Evolutionary conservation across 2,888 invertebrate genomes (phyloP).

Genomic region (Sinelater perroti): DNA sequence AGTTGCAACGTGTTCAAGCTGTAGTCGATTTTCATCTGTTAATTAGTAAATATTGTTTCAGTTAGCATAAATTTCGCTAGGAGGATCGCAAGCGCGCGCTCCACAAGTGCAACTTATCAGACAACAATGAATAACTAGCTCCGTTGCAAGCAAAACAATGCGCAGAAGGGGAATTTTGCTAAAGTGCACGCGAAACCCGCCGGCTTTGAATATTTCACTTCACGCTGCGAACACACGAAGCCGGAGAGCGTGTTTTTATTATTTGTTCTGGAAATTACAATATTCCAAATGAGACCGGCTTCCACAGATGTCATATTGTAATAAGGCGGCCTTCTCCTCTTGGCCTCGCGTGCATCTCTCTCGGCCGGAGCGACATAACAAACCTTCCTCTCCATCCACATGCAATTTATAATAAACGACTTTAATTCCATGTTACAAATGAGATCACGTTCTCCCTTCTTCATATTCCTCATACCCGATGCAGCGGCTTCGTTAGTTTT

Average conservation of each 20-base stretch:
- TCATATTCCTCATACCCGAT: conserved; percentile 31
- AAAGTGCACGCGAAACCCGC: conserved; percentile 29
- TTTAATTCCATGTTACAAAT: conserved; percentile 41
- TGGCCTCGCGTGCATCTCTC: conserved; percentile 28
- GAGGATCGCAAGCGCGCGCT: conserved; percentile 5
- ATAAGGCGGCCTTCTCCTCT: conserved; percentile 30
- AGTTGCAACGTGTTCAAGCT: neutral
- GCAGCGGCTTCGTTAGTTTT: conserved; percentile 33
- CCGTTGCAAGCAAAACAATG: conserved; percentile 22
- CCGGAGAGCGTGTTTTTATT: conserved; percentile 36
- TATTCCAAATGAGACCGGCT: conserved; percentile 37
- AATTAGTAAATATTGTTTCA: conserved; percentile 15
- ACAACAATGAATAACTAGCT: conserved; percentile 14
- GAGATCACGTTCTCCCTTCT: conserved; percentile 41
- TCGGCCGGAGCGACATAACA: conserved; percentile 24
- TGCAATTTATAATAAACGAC: conserved; percentile 42
- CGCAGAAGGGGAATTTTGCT: conserved; percentile 22
- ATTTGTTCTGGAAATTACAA: conserved; percentile 38
- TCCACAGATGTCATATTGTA: conserved; percentile 37
- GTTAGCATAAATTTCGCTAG: conserved; percentile 7
- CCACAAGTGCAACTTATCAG: conserved; percentile 18
- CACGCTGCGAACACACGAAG: conserved; percentile 33
- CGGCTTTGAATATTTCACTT: conserved; percentile 35
- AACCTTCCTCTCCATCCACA: conserved; percentile 33
- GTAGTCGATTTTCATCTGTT: conserved; percentile 6